Evolutionary conservation across 2,888 invertebrate genomes (phyloP).

Genomic region (Agrotis exclamationis): DNA sequence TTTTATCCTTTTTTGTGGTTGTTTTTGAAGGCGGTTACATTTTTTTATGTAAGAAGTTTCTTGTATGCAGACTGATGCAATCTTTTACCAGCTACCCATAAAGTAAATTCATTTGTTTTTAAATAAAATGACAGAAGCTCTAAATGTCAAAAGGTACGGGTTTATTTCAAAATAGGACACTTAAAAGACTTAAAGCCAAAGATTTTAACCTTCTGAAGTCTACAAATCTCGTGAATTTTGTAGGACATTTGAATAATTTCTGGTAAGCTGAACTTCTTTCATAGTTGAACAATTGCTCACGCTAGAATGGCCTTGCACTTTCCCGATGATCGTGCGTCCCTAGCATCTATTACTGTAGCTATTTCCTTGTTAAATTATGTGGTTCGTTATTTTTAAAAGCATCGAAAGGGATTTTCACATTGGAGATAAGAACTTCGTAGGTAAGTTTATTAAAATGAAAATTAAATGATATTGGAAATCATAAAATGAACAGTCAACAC

Average conservation of each 20-base stretch:
- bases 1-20: too few species aligned
- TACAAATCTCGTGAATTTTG: background rate
- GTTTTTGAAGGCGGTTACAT: too few species aligned
- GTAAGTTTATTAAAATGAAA: too few species aligned
- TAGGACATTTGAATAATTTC: background rate
- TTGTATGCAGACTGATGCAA: background rate
- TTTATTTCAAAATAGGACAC: background rate
- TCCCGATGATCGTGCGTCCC: constrained; percentile 58
- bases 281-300: constrained; percentile 24
- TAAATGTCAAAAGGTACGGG: background rate
- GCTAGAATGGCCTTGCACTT: constrained; percentile 68
- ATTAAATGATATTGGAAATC: too few species aligned
- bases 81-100: constrained; percentile 3
- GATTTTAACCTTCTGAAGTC: background rate
- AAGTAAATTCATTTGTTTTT: background rate
- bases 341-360: constrained; percentile 57
- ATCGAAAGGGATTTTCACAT: constrained; percentile 33
- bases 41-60: constrained; percentile 33
- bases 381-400: constrained; percentile 47
- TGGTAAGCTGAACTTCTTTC: constrained; percentile 16
- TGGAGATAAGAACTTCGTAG: background rate
- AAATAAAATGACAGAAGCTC: background rate
- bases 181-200: background rate
- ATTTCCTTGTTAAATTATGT: constrained; percentile 56
- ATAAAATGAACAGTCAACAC: too few species aligned